Percentiles rank a stretch among this genome's conserved stretches.
Evolutionary conservation across 2,888 invertebrate genomes (phyloP).

Genomic region (Callinectes sapidus): DNA sequence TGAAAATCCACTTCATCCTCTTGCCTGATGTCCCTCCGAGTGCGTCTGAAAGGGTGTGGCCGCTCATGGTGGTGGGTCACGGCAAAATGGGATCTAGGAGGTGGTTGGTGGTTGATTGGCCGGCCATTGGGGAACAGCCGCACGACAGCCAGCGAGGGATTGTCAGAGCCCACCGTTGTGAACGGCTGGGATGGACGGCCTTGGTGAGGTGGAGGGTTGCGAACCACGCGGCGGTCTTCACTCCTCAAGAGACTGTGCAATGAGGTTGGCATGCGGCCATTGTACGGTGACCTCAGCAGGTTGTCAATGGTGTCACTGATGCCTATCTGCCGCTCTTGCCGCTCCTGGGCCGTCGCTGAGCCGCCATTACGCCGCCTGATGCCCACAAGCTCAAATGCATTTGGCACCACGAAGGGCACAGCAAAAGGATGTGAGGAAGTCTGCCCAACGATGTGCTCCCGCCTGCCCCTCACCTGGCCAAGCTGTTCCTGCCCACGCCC

Average conservation of each 20-base stretch:
- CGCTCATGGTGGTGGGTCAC: not conserved
- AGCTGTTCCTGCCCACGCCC: not conserved
- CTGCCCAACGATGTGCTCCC: conserved; percentile 19
- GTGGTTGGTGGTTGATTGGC: not conserved
- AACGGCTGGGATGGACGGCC: not conserved
- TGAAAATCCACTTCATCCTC: not conserved
- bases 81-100: not conserved
- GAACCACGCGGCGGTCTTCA: conserved; percentile 54
- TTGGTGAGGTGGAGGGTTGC: conserved; percentile 31
- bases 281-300: conserved; percentile 48
- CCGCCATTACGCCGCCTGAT: conserved; percentile 53
- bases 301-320: conserved; percentile 49
- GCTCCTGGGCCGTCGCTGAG: not conserved
- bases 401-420: conserved; percentile 57
- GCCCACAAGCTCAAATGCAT: conserved; percentile 51
- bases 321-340: conserved; percentile 38
- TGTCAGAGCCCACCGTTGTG: conserved; percentile 30
- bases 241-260: conserved; percentile 46
- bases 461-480: not conserved
- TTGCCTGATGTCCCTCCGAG: not conserved
- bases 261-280: conserved; percentile 42
- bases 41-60: not conserved
- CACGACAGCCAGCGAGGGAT: conserved; percentile 45
- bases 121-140: conserved; percentile 36
- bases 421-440: conserved; percentile 48